Conservation (phyloP, 2,888 invertebrate genomes). For the Reticulitermes lucifugus region DNA sequence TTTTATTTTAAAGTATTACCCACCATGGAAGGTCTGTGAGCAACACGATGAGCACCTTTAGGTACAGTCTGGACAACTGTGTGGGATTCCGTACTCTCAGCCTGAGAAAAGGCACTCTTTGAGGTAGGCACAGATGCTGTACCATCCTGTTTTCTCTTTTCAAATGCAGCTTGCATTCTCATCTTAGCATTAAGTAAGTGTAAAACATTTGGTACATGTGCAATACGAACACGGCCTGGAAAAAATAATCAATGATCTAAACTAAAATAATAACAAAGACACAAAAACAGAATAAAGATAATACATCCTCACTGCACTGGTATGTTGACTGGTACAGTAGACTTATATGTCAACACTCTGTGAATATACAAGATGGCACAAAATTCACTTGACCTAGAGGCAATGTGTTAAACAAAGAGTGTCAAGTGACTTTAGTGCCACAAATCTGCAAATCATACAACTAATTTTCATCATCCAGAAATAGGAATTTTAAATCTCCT, state of each 20-base stretch:
- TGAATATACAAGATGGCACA: too few relatives aligned
- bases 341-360: too few relatives aligned
- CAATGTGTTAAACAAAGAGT: too few relatives aligned
- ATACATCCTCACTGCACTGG: too few relatives aligned
- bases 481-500: too few relatives aligned
- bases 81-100: not conserved
- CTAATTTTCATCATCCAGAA: too few relatives aligned
- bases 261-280: not conserved
- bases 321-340: too few relatives aligned
- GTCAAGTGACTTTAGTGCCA: too few relatives aligned
- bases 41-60: conserved; percentile 66
- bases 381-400: too few relatives aligned
- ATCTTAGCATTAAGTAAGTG: conserved; percentile 49
- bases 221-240: conserved; percentile 68
- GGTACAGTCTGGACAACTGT: conserved; percentile 77
- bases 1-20: not conserved
- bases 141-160: not conserved
- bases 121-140: not conserved
- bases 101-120: not conserved
- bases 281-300: too few relatives aligned
- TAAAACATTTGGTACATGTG: conserved; percentile 84
- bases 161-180: conserved; percentile 22
- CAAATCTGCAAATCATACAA: too few relatives aligned
- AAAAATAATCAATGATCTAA: not conserved
- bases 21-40: conserved; percentile 56